phyloP scores from a whole-genome alignment of 2,888 invertebrate species.

The Leptopilina syphax region DNA sequence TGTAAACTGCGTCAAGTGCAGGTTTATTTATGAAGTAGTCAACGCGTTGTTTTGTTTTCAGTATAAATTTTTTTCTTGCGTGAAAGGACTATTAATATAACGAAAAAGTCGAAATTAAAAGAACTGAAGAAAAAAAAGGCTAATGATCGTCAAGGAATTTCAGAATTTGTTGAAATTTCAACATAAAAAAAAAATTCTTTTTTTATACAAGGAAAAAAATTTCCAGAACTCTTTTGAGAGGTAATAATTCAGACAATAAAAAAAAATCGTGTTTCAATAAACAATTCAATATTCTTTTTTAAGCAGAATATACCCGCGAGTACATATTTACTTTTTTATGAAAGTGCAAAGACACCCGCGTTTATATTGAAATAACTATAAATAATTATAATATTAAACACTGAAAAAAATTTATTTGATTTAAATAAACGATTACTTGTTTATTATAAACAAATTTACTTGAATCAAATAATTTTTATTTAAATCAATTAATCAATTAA shows the following conservation, averaged over 20 bases:
- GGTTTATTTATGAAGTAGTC: slow-evolving; percentile 16
- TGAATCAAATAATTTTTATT: no score
- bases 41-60: not conserved
- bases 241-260: not conserved
- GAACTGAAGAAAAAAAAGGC: not conserved
- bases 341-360: no score
- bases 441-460: no score
- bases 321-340: no score
- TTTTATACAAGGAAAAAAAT: not conserved
- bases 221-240: not conserved
- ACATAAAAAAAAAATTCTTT: not conserved
- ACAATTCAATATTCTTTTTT: no score
- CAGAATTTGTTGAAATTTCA: slow-evolving; percentile 1
- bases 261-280: no score
- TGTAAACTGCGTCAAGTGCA: slow-evolving; percentile 5
- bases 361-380: no score
- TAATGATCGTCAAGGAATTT: not conserved
- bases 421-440: no score
- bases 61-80: slow-evolving; percentile 7
- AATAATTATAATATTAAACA: no score
- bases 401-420: no score
- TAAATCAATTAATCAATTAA: no score
- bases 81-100: slow-evolving; percentile 26
- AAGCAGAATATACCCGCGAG: no score
- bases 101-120: not conserved